phyloP scores from a whole-genome alignment of 2,113 vertebrate species.

The Osmerus mordax region DNA sequence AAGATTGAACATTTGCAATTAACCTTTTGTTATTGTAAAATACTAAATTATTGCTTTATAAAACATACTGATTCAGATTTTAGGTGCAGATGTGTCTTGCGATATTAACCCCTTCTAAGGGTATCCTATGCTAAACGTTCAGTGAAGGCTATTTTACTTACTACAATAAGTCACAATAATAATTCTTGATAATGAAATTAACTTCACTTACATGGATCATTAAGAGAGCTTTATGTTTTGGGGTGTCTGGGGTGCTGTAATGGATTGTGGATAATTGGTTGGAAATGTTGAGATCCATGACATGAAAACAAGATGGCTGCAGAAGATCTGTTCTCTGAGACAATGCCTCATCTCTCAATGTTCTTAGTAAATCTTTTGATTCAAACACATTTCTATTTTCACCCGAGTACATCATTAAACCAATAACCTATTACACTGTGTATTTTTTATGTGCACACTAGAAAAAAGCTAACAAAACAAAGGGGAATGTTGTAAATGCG shows the following conservation, averaged over 20 bases:
- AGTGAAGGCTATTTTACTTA: too few relatives aligned
- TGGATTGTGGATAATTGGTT: background rate
- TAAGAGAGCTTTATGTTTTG: too few relatives aligned
- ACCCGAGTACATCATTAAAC: background rate
- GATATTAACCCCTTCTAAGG: too few relatives aligned
- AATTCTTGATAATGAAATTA: too few relatives aligned
- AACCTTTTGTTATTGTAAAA: too few relatives aligned
- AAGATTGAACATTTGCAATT: too few relatives aligned
- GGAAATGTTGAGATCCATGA: background rate
- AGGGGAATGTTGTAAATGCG: constrained; percentile 48
- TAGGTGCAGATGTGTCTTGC: too few relatives aligned
- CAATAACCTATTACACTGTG: background rate
- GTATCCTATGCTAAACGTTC: too few relatives aligned
- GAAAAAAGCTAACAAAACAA: constrained; percentile 17
- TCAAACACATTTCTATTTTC: background rate
- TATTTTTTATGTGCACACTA: background rate
- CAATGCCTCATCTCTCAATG: background rate
- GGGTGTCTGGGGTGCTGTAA: background rate
- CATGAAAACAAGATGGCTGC: constrained; percentile 72
- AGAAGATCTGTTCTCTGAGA: constrained; percentile 7
- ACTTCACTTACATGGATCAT: too few relatives aligned
- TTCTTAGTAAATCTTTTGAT: background rate
- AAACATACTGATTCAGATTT: too few relatives aligned
- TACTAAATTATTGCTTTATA: too few relatives aligned
- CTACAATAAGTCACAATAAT: too few relatives aligned